phyloP scores from a whole-genome alignment of 2,113 vertebrate genomes.

The Benitochromis conjunctus region DNA sequence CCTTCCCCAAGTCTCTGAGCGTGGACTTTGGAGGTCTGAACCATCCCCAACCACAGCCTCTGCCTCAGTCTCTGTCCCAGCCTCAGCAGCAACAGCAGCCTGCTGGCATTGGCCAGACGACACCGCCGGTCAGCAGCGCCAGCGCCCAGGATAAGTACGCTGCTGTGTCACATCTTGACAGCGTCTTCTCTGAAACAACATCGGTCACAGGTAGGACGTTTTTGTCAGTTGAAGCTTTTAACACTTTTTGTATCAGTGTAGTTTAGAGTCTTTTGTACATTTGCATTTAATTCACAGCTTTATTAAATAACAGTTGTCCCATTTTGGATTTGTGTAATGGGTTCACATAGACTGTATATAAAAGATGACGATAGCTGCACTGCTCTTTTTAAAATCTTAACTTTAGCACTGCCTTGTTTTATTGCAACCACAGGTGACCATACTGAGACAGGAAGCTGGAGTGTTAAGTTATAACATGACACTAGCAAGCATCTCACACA shows the following conservation, averaged over 20 bases:
- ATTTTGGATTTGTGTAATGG: background rate
- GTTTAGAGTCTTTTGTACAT: background rate
- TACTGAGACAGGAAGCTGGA: background rate
- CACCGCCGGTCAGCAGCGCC: constrained; percentile 7
- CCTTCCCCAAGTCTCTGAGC: constrained; percentile 79
- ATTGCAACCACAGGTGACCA: background rate
- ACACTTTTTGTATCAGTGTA: background rate
- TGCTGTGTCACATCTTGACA: constrained; percentile 76
- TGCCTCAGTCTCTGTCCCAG: constrained; percentile 51
- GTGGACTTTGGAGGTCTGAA: constrained; percentile 76
- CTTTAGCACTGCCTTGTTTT: background rate
- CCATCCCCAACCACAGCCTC: constrained; percentile 38
- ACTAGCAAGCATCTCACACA: background rate
- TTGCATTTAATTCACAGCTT: background rate
- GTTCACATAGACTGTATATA: background rate
- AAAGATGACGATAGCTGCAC: background rate
- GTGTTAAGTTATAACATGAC: background rate
- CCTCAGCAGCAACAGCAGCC: constrained; percentile 23
- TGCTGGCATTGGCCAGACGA: background rate
- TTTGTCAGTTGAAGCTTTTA: background rate
- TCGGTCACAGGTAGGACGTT: constrained; percentile 54
- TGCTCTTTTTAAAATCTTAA: background rate
- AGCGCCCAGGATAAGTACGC: constrained; percentile 72
- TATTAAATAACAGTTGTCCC: background rate
- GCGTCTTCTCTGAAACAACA: constrained; percentile 63